Base-by-base conservation (phyloP, 2,797 vertebrate genomes). In the Petrocephalus schoutedeni region DNA sequence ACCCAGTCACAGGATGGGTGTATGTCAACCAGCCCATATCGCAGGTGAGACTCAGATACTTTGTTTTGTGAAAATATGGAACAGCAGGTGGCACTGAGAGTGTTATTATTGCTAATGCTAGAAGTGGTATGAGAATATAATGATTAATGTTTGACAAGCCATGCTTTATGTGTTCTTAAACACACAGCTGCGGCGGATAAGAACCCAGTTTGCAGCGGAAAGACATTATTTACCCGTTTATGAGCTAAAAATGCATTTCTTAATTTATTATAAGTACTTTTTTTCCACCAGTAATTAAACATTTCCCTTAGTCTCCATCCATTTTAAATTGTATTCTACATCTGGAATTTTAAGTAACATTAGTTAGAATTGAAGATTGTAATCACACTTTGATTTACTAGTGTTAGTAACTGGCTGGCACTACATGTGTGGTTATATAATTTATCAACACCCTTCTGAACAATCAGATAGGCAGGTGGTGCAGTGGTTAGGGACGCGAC, bases 1-100 rank as follows among this genome's bases (percentile, higher is more conserved):
- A 97, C 93, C 96, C 96, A 0, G 89, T 95, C 77, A 97, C 96
- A 0, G 97, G 97, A 88, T 98, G 97, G 97, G 95, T 98, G 87
- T 98, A 95, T 36, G 97, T 98, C 87, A 97, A 96, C 92, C 96
- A 97, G 28, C 96, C 96, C 86, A 95, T 97, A 90, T 96, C 96
- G 53, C 96, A 97, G 97, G 97, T 98, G 91, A 90, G 93, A 14
- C 41, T n/a, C 53, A 54, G 53, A 54, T 54, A 54, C 53, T n/a
- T 1, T 49, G 56, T 85, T 16, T 23, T 8, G 5, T 57, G 19
- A 45, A 51, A 51, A 53, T 83, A 51, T 53, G n/a, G 21, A 21
- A 14, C 8, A 21, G 77, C 8, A 53, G 36, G 8, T 51, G 45
- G 6, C 2, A 51, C 77, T 23, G 53, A 23, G 7, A 10, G 19